These are phyloP conservation scores for Globodera rostochiensis DNA, from an alignment of 1,140 invertebrate genomes.

Conservation along the genomic window DNA sequence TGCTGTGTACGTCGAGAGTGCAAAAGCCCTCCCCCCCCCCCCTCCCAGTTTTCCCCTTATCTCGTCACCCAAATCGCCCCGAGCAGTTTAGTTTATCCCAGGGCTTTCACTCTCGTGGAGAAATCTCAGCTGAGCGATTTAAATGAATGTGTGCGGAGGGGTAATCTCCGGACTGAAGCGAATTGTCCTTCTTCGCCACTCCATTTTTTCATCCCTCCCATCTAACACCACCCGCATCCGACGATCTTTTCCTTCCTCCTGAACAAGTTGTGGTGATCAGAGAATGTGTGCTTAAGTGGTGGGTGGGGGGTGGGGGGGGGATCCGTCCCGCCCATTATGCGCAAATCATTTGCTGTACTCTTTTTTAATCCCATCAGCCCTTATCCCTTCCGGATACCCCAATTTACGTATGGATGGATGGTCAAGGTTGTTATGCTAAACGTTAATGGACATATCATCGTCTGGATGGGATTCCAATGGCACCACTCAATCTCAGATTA, in stretches of 20 bases:
- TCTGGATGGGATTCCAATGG: background rate
- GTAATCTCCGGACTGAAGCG: background rate
- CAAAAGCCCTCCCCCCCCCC: background rate
- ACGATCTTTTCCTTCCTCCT: background rate
- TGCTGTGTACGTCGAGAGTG: background rate
- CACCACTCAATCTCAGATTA: background rate
- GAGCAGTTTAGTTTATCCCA: background rate
- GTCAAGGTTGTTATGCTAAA: slow-evolving; percentile 3
- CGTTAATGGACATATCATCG: background rate
- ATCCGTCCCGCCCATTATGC: background rate
- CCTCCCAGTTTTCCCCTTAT: background rate
- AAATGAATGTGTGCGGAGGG: background rate
- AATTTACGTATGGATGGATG: background rate
- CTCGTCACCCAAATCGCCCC: background rate
- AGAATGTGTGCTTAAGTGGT: slow-evolving; percentile 2
- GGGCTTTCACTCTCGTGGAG: background rate
- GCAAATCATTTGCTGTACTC: background rate
- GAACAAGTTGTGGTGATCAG: slow-evolving; percentile 1
- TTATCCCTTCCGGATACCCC: background rate
- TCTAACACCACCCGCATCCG: background rate
- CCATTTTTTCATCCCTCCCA: no score
- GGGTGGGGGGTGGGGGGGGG: background rate
- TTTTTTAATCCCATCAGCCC: background rate
- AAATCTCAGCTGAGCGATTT: background rate
- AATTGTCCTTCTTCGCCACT: background rate